A percentile compares a stretch with the other conserved stretches of the same genome.
These are phyloP conservation scores for Sternotherus odoratus DNA, from an alignment of 2,797 vertebrate genomes.

Conservation along the genomic window DNA sequence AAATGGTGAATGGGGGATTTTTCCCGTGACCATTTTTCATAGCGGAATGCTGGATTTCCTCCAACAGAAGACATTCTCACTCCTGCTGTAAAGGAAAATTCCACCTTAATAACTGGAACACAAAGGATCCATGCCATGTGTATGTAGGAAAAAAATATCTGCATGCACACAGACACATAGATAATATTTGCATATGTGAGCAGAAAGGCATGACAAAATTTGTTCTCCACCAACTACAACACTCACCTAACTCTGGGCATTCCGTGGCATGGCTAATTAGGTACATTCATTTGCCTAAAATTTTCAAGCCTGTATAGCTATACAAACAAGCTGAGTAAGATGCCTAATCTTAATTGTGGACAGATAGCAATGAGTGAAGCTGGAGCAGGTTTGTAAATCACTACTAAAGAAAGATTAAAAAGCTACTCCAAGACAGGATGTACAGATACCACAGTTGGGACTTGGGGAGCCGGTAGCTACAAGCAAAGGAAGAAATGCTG, in stretches of 20 bases:
- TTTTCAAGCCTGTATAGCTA: background rate
- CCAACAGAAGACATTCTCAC: background rate
- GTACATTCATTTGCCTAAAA: fast-evolving
- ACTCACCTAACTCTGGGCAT: background rate
- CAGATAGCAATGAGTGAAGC: background rate
- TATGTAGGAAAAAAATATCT: background rate
- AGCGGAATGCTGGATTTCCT: background rate
- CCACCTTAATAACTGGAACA: background rate
- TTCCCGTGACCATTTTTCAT: background rate
- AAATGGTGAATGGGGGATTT: background rate
- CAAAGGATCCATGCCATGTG: background rate
- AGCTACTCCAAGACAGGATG: background rate
- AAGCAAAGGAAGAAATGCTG: background rate
- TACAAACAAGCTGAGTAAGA: background rate
- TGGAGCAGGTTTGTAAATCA: background rate
- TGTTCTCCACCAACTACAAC: background rate
- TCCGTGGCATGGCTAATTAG: background rate
- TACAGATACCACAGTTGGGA: background rate
- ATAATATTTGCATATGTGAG: background rate
- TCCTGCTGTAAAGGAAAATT: background rate
- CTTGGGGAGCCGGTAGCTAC: background rate
- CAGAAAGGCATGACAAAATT: background rate
- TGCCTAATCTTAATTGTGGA: background rate
- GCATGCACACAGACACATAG: background rate
- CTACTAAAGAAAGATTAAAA: background rate